phyloP scores from a whole-genome alignment of 2,888 invertebrate species.

The Rhodophaea formosa region DNA sequence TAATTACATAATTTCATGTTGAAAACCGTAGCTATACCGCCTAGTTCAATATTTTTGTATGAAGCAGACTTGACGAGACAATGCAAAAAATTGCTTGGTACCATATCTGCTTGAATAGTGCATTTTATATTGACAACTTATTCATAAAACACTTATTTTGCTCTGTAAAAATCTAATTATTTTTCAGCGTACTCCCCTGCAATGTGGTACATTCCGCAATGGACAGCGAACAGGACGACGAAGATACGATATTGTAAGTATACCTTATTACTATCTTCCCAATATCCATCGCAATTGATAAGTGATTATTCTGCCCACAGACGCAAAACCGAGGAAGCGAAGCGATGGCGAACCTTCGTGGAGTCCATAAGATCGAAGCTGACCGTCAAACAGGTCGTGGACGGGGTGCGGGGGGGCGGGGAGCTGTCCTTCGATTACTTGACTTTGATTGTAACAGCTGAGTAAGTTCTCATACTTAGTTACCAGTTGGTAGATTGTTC shows the following conservation, averaged over 20 bases:
- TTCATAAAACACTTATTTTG: background rate
- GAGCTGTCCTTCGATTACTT: slow-evolving; percentile 91
- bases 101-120: background rate
- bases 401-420: slow-evolving; percentile 88
- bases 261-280: background rate
- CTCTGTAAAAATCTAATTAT: background rate
- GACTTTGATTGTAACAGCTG: slow-evolving; percentile 89
- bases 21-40: too few species aligned
- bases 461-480: slow-evolving; percentile 78
- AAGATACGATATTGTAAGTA: slow-evolving; percentile 65
- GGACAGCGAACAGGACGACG: slow-evolving; percentile 50
- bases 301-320: slow-evolving; percentile 39
- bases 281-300: background rate
- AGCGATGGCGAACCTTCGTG: slow-evolving; percentile 86
- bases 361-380: slow-evolving; percentile 89
- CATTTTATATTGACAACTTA: background rate
- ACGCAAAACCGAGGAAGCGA: slow-evolving; percentile 76
- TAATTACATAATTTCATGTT: too few species aligned
- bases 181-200: slow-evolving; percentile 82
- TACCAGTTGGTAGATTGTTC: background rate
- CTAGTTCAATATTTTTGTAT: too few species aligned
- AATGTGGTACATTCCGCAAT: slow-evolving; percentile 78
- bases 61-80: too few species aligned
- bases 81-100: too few species aligned
- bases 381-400: slow-evolving; percentile 92